These are phyloP conservation scores for Drosophila triauraria DNA, from an alignment of 1,140 invertebrate species.

Conservation along the genomic window DNA sequence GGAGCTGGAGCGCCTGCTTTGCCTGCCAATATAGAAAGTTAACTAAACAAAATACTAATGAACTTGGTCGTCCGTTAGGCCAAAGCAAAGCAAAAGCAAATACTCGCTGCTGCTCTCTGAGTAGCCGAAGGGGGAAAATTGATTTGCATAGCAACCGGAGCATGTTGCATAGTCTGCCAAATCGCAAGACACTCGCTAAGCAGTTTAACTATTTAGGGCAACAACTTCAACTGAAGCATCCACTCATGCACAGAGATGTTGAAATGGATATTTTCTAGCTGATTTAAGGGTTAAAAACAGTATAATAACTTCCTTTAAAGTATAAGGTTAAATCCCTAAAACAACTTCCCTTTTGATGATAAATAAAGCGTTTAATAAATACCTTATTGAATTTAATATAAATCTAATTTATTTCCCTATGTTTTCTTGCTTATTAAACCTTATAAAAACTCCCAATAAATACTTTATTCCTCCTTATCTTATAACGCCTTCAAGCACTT, in stretches of 20 bases:
- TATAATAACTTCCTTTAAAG: too few species aligned
- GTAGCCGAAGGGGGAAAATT: slow-evolving; percentile 47
- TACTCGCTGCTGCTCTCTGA: background rate
- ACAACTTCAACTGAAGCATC: slow-evolving; percentile 31
- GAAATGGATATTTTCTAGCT: slow-evolving; percentile 4
- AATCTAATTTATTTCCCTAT: too few species aligned
- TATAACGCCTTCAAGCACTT: too few species aligned
- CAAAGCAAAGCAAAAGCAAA: slow-evolving; percentile 15
- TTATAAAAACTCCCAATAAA: background rate
- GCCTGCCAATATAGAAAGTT: slow-evolving; percentile 56
- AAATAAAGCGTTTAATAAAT: too few species aligned
- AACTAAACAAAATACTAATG: slow-evolving; percentile 77
- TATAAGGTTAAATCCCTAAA: too few species aligned
- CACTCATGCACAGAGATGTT: background rate
- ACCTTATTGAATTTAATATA: too few species aligned
- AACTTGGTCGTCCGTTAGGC: slow-evolving; percentile 48
- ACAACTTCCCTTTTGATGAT: too few species aligned
- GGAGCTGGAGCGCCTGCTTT: slow-evolving; percentile 1
- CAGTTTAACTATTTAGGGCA: slow-evolving; percentile 78
- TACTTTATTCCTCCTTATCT: background rate
- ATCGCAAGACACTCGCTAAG: slow-evolving; percentile 71
- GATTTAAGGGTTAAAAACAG: background rate
- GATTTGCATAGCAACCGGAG: slow-evolving; percentile 79
- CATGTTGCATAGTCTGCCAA: slow-evolving; percentile 59
- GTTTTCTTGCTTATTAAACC: too few species aligned